These are phyloP conservation scores for Fragum sueziense DNA, from an alignment of 2,888 invertebrate species.

Conservation along the genomic window DNA sequence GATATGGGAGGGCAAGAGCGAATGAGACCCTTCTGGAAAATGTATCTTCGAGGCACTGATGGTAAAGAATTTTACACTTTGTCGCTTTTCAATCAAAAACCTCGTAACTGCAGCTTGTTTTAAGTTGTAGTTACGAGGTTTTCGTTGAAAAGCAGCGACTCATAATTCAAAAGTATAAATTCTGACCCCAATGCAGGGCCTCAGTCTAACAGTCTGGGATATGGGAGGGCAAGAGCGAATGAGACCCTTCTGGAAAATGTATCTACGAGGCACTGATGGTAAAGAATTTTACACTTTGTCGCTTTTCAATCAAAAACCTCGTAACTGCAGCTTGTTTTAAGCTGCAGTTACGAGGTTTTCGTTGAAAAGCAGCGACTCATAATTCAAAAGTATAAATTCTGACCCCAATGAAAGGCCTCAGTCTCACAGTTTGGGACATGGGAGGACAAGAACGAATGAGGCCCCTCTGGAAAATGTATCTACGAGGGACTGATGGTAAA, in stretches of 20 bases:
- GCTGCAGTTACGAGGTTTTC: too few species aligned
- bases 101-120: too few species aligned
- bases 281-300: constrained; percentile 80
- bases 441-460: constrained; percentile 81
- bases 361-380: too few species aligned
- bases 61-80: too few species aligned
- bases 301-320: constrained; percentile 82
- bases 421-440: constrained; percentile 82
- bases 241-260: constrained; percentile 80
- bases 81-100: too few species aligned
- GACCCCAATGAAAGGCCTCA: constrained; percentile 75
- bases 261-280: constrained; percentile 79
- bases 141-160: too few species aligned
- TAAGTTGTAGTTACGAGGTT: too few species aligned
- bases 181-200: constrained; percentile 73
- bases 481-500: constrained; percentile 76
- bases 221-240: constrained; percentile 82
- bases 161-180: too few species aligned
- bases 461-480: constrained; percentile 81
- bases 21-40: constrained; percentile 79
- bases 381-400: constrained; percentile 82
- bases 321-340: too few species aligned
- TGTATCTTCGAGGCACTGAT: constrained; percentile 79
- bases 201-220: constrained; percentile 81
- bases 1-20: constrained; percentile 82